Evolutionary conservation across 2,113 vertebrate genomes (phyloP), one percentile per base, ranked within the genome.

Genomic region (Malurus alboscapulatus): DNA sequence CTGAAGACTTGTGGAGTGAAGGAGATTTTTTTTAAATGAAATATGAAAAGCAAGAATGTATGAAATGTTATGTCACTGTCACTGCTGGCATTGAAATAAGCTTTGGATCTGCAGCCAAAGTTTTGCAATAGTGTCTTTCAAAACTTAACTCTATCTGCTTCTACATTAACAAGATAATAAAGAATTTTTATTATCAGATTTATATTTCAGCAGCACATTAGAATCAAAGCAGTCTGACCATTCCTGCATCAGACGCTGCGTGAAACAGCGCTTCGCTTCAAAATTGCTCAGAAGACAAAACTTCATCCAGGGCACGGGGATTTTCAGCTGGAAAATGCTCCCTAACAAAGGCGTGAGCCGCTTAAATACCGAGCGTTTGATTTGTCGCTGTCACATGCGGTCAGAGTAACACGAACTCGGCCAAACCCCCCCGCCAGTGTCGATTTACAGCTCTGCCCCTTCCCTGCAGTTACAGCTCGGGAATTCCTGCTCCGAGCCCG

Each of bases 341-440:
- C 87, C 1, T 0, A 3, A 34, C 3, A 3, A 11, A 0, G 59
- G 8, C 1, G 16, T 0, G 3, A 25, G 53, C 40, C 12, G 12
- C 3, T 17, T 1, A 2, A 53, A 14, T 2, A 17, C 7, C 58
- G 0, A 4, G 10, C 6, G 2, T 4, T 14, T 12, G 57, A 18
- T 38, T 4, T 19, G 74, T 9, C 17, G 4, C 48, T 19, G 58
- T 26, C 40, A 1, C 44, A 9, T 9, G 16, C 0, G 34, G 32
- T 1, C 67, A 22, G 21, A 27, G 84, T 20, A 18, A 47, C 32
- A 1, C 5, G 16, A 22, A 17, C 12, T 2, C 17, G 16, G 20
- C 3, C 3, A 44, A 4, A 13, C 0, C 14, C 7, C 27, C 30
- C 1, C 2, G 2, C 6, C 9, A 29, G 10, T 0, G 20, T 5